Evolutionary conservation across 2,888 invertebrate species (phyloP).

Genomic region (Nemurella pictetii): DNA sequence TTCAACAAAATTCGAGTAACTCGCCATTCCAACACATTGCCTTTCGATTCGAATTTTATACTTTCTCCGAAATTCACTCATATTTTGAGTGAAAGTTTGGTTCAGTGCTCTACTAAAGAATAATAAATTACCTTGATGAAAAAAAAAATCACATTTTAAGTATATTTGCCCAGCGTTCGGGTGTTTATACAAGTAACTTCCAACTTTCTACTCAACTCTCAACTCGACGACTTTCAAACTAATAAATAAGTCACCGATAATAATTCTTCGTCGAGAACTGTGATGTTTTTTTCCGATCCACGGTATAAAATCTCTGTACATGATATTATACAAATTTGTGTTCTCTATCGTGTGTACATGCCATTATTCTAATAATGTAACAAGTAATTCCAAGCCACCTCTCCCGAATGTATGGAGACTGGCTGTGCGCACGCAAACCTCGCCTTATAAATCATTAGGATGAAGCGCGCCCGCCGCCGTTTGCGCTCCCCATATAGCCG

Average conservation of each 20-base stretch:
- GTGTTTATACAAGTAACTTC: background rate
- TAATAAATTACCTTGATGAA: background rate
- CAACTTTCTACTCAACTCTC: background rate
- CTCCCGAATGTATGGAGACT: background rate
- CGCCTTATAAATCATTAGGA: constrained; percentile 13
- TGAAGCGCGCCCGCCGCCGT: background rate
- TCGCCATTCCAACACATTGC: background rate
- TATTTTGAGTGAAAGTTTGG: background rate
- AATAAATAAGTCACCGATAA: background rate
- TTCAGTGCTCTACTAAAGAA: background rate
- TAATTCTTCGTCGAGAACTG: background rate
- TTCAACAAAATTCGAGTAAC: background rate
- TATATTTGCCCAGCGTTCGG: background rate
- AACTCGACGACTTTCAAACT: background rate
- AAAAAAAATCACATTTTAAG: constrained; percentile 2
- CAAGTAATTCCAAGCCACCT: constrained; percentile 21
- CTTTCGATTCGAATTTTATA: background rate
- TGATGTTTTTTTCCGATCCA: background rate
- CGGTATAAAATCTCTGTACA: background rate
- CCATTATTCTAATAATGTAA: constrained; percentile 26
- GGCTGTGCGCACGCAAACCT: constrained; percentile 15
- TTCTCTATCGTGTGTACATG: constrained; percentile 4
- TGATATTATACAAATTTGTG: constrained; percentile 6
- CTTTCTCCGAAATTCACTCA: background rate
- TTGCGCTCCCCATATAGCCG: constrained; percentile 12